Evolutionary conservation across 2,797 vertebrate species (phyloP).

Genomic region (Sphenodon punctatus): DNA sequence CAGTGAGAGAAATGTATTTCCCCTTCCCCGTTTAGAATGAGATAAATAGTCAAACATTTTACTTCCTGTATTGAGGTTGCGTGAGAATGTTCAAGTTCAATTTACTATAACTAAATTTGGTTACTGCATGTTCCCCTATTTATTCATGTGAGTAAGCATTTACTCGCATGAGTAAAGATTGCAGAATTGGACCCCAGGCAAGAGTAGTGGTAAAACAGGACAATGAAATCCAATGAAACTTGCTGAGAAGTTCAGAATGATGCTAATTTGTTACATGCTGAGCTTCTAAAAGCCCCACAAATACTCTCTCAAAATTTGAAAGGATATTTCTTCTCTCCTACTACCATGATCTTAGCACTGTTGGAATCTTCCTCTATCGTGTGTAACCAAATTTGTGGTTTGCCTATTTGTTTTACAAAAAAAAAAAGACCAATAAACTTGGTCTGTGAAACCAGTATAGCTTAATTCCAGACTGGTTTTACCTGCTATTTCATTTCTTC

Average conservation of each 20-base stretch:
- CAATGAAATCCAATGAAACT: slow-evolving; percentile 3
- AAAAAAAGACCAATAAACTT: neutral
- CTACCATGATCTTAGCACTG: fast-evolving
- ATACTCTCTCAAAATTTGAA: neutral
- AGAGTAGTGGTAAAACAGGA: slow-evolving; percentile 4
- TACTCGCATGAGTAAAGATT: neutral
- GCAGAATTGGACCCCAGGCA: neutral
- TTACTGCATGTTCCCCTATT: neutral
- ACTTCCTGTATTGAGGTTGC: slow-evolving; percentile 11
- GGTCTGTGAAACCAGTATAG: neutral
- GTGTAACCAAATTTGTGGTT: slow-evolving; percentile 5
- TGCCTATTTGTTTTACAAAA: slow-evolving; percentile 49
- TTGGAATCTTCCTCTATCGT: neutral
- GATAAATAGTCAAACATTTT: neutral
- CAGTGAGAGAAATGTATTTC: neutral
- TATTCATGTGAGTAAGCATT: neutral
- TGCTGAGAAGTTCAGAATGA: slow-evolving; percentile 23
- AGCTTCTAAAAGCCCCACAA: neutral
- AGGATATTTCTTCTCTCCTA: neutral
- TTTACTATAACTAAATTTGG: neutral
- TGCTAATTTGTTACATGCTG: neutral
- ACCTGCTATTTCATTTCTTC: slow-evolving; percentile 14
- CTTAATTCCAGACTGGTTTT: neutral
- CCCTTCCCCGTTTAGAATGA: neutral
- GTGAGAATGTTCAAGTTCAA: neutral